phyloP scores from a whole-genome alignment of 1,140 invertebrate genomes.

The Ridgeia piscesae region DNA sequence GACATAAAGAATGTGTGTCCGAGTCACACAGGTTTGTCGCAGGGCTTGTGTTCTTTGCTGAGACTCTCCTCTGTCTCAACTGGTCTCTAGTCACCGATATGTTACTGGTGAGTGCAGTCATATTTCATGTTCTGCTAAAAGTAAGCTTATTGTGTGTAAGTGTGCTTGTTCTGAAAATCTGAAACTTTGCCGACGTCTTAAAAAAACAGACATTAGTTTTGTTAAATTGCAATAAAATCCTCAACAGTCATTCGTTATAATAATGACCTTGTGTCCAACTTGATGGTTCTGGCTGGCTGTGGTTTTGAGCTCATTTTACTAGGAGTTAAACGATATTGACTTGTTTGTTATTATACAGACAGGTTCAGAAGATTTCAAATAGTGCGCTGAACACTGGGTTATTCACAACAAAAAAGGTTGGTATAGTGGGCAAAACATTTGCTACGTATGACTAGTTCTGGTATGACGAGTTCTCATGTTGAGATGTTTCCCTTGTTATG shows the following conservation, averaged over 20 bases:
- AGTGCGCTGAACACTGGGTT: no score
- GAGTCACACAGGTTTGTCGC: no score
- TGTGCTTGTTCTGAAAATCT: neutral
- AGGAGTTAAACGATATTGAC: no score
- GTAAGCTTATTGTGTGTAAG: neutral
- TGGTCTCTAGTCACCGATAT: constrained; percentile 99
- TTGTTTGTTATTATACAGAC: no score
- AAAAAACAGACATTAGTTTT: no score
- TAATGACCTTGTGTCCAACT: no score
- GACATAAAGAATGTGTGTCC: neutral
- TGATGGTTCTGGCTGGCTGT: neutral
- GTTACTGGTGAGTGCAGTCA: constrained; percentile 78
- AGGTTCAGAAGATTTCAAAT: no score
- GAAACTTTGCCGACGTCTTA: no score
- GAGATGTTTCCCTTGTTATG: constrained; percentile 39
- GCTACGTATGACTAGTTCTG: neutral
- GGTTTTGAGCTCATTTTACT: no score
- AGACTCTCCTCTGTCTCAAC: constrained; percentile 81
- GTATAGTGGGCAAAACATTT: neutral
- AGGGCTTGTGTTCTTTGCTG: constrained; percentile 61
- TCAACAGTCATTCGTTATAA: no score
- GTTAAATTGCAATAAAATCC: no score
- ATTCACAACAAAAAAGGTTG: no score
- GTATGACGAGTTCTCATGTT: neutral
- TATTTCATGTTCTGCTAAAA: neutral